phyloP scores from a whole-genome alignment of 1,140 invertebrate genomes.

The Magallana angulata region DNA sequence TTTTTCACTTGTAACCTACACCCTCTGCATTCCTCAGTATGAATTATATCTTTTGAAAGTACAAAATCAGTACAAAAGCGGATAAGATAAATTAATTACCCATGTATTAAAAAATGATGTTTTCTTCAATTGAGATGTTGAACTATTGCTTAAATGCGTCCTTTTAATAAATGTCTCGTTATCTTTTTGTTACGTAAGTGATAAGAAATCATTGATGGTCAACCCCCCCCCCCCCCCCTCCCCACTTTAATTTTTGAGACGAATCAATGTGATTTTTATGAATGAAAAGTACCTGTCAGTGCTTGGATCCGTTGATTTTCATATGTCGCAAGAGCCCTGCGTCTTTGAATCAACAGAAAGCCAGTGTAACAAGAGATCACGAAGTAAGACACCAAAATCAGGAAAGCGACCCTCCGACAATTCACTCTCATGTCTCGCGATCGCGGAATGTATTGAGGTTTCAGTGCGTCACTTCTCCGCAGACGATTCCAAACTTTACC shows the following conservation, averaged over 20 bases:
- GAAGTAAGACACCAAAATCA: constrained; percentile 72
- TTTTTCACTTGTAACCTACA: no score
- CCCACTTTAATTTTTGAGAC: background rate
- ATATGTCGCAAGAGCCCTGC: constrained; percentile 51
- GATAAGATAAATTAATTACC: no score
- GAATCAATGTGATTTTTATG: background rate
- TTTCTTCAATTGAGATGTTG: no score
- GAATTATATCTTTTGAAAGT: no score
- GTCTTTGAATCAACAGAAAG: constrained; percentile 72
- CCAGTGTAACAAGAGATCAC: constrained; percentile 77
- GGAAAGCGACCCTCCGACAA: constrained; percentile 70
- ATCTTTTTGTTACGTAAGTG: no score
- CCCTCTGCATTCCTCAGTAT: no score
- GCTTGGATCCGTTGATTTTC: constrained; percentile 52
- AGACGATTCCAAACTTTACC: background rate
- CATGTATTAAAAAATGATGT: no score
- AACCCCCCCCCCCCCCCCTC: background rate
- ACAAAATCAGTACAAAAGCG: no score
- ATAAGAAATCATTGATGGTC: no score
- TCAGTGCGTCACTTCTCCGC: background rate
- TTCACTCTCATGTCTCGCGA: constrained; percentile 64
- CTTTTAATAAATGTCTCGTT: no score
- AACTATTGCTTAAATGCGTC: no score
- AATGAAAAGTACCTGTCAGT: constrained; percentile 52
- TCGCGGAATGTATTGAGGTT: background rate